Base-by-base conservation (phyloP, 2,797 vertebrate genomes). In the Gorsachius magnificus region DNA sequence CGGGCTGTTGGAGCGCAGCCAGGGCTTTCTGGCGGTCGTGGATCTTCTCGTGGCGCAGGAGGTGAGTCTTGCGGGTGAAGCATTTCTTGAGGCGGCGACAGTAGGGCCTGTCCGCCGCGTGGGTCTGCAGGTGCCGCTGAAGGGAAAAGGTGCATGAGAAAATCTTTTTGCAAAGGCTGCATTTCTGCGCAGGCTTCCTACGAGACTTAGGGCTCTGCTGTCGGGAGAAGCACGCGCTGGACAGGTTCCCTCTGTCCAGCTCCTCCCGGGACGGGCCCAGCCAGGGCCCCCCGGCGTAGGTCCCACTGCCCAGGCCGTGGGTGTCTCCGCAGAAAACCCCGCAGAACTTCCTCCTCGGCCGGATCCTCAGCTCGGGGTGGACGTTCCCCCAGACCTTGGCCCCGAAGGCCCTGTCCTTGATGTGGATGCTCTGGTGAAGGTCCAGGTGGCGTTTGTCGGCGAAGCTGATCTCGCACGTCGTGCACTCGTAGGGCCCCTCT, bases 251-350 rank as follows among this genome's bases (percentile, higher is more conserved):
- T 9, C 98, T 98, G 43, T 99, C 99, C 1, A 97, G 98, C 84
- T 99, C 98, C 97, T 99, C 99, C 18, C 99, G 99, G 1, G 98
- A 98, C 97, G 99, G 99, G 31, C 68, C 65, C 85, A 29, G 56
- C 45, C 68, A 87, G 36, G 65, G 1, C 28, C 79, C 81, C 8
- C 8, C 57, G 0, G 61, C 4, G 0, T 7, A 90, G 77, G 51
- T 85, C 58, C 91, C 83, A 31, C 51, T 87, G 94, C 82, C 95
- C 97, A 28, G 91, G 63, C 96, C 46, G 22, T 87, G 90, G 70
- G 93, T 50, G 8, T 84, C 63, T 0, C 97, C 45, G 13, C 92
- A 97, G 36, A 56, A 88, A 28, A 92, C 92, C 65, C 90, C 96
- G 12, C 92, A 94, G 54, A 92, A 29, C 57, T 90, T 94, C 7